Base-by-base conservation (phyloP, 2,113 vertebrate genomes). In the Protobothrops mucrosquamatus region DNA sequence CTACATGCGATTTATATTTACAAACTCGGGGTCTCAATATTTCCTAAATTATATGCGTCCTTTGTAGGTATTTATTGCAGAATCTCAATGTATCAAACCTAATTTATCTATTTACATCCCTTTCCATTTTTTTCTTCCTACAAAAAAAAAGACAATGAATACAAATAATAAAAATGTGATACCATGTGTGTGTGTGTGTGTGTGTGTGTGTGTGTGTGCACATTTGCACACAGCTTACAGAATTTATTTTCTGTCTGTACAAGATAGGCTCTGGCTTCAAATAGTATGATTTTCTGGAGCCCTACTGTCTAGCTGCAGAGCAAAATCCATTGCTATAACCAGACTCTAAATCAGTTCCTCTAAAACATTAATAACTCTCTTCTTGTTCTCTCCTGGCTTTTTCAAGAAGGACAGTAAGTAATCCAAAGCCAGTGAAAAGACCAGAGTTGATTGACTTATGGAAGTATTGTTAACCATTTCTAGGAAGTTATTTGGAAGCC, bases 401-500 rank as follows among this genome's bases (percentile, higher is more conserved):
- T 92, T 59, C 51, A 74, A 51, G 20, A 90, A 43, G 26, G 46
- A 54, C 85, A 93, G 88, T 39, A 90, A 90, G 46, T 85, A 93
- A 61, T 55, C n/a, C 0, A 1, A 92, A 86, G 12, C 0, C 87
- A 94, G 56, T 22, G 52, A 93, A 56, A 23, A 92, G 94, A 48
- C 61, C 91, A 57, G 90, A 92, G 55, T 94, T 10, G 0, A 85
- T 5, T 29, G 69, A 57, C 57, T 95, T 89, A 90, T 74, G 94
- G 46, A 92, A 26, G 39, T 61, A 92, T 56, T 48, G 59, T 61
- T 94, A 89, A 93, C 34, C 69, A 92, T 57, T 39, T 81, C 61
- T 90, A 86, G 81, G 56, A 93, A 46, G 43, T 94, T 43, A 56
- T 22, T 92, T 95, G 93, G 93, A 89, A 81, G 92, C 10, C 91